Evolutionary conservation across 2,113 vertebrate genomes (phyloP), one percentile per base, ranked within the genome.

Genomic region (Triplophysa tibetana): DNA sequence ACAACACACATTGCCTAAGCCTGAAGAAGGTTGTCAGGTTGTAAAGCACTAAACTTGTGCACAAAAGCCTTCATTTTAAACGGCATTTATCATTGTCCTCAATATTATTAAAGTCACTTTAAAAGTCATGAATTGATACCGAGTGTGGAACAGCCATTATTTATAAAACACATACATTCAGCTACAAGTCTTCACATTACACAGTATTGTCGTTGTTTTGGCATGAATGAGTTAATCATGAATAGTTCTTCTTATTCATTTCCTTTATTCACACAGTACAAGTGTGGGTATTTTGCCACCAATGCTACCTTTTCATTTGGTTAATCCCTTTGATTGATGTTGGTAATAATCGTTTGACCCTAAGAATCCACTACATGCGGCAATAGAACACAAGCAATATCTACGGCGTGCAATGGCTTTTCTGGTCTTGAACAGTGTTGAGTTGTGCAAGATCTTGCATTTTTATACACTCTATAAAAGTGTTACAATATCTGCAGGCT

Each of bases 381-480:
- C 52, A 23, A n/a, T 41, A 12, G 29, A 58, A 21, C 19, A 60
- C 43, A 41, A 38, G 52, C 26, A 56, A 41, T 60, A 60, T 60
- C 70, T 11, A 45, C 43, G 11, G 43, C 2, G 1, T 45, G 43
- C 43, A 21, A 6, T 73, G 19, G 12, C 5, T 14, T 67, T 33
- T 38, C 33, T 38, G 33, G 33, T 38, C 33, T 38, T 38, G 33
- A 38, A 38, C 14, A 56, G 29, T 33, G 24, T 56, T 48, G 21
- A 52, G 63, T 58, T 41, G 48, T 77, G 48, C 24, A 13, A 23
- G 70, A 60, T 73, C 38, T 41, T 60, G 52, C 54, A 60, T 60
- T 54, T 41, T 73, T 73, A 74, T 74, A 29, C 70, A 60, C 52
- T 73, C 52, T 19, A 73, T 73, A 41, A 73, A 73, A 41, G 19